These are phyloP conservation scores for Todiramphus saurophagus DNA, from an alignment of 2,113 vertebrate genomes.

Conservation along the genomic window DNA sequence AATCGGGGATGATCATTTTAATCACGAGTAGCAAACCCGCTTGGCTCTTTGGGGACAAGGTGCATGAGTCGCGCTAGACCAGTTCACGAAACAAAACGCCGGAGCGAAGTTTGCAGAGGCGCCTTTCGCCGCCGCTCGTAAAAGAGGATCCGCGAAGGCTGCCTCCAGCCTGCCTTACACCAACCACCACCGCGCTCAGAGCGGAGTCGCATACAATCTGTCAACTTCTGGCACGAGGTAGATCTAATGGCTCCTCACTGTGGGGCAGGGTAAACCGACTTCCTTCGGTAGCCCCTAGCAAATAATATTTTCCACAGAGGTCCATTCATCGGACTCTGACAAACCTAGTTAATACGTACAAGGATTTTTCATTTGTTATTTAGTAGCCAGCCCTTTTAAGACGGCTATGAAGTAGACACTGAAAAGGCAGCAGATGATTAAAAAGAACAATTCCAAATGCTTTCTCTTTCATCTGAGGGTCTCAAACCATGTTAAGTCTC, in stretches of 20 bases:
- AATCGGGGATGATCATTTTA: neutral
- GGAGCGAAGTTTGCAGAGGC: neutral
- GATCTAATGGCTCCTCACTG: slow-evolving; percentile 34
- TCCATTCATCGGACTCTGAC: slow-evolving; percentile 3
- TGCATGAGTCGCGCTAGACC: neutral
- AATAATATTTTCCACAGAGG: slow-evolving; percentile 29
- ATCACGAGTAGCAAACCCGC: neutral
- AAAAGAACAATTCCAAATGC: slow-evolving; percentile 47
- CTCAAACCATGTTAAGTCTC: slow-evolving; percentile 57
- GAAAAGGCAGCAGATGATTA: slow-evolving; percentile 43
- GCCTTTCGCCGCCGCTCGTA: neutral
- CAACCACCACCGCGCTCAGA: neutral
- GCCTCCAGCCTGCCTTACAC: neutral
- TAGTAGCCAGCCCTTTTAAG: slow-evolving; percentile 9
- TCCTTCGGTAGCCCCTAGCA: neutral
- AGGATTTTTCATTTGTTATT: slow-evolving; percentile 4
- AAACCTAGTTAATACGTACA: neutral
- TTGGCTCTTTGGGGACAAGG: neutral
- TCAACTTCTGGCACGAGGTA: neutral
- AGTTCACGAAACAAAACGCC: neutral
- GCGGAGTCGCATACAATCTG: neutral
- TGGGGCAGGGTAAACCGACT: neutral
- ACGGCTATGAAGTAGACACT: neutral
- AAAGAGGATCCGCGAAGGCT: neutral
- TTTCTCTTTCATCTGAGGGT: slow-evolving; percentile 55